These are phyloP conservation scores for Athene cunicularia DNA, from an alignment of 2,113 vertebrate species.

Conservation along the genomic window DNA sequence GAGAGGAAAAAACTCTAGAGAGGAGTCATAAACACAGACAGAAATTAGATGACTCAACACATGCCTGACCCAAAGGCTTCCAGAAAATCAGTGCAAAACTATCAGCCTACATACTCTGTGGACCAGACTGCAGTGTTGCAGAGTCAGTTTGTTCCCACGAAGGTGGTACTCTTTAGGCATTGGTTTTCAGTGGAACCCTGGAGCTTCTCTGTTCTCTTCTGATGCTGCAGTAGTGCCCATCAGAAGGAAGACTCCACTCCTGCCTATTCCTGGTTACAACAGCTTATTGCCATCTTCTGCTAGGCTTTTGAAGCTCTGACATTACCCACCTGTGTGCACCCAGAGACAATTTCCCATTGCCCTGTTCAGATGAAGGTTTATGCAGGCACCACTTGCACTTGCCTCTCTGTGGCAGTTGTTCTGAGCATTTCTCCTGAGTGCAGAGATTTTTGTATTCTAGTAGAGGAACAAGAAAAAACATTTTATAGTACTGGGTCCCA, in stretches of 20 bases:
- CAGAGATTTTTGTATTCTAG: neutral
- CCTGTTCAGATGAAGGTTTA: neutral
- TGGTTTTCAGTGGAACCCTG: neutral
- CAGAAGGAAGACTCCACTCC: neutral
- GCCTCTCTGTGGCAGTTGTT: neutral
- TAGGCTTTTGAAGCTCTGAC: neutral
- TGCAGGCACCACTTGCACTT: neutral
- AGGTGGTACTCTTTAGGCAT: neutral
- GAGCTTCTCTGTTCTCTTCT: neutral
- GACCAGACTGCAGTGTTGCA: neutral
- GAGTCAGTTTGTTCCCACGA: neutral
- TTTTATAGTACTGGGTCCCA: neutral
- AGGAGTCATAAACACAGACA: neutral
- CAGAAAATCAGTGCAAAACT: neutral
- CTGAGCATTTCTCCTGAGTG: neutral
- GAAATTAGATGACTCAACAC: neutral
- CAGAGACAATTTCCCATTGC: neutral
- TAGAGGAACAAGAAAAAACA: neutral
- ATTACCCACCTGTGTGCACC: neutral
- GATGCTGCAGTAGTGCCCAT: rapidly evolving
- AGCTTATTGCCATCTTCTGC: neutral
- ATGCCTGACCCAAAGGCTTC: neutral
- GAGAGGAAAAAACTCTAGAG: neutral
- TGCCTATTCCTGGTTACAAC: neutral
- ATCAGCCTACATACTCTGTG: neutral